A percentile compares a stretch with the other conserved stretches of the same genome.
These are phyloP conservation scores for Lethrus apterus DNA, from an alignment of 1,140 invertebrate genomes.

Conservation along the genomic window DNA sequence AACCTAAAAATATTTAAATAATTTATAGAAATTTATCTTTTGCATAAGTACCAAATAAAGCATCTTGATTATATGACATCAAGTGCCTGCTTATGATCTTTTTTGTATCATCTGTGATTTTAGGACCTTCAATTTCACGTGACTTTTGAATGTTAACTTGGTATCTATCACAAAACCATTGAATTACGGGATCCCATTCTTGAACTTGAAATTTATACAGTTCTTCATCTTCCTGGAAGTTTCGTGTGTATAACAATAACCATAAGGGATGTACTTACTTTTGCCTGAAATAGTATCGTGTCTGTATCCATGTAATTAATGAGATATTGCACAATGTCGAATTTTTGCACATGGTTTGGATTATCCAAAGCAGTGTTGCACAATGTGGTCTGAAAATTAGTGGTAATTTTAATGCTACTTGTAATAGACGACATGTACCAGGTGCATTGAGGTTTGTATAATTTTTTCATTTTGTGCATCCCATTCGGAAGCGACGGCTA, in stretches of 20 bases:
- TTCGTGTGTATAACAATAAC: conserved; percentile 7
- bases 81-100: conserved; percentile 63
- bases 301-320: conserved; percentile 82
- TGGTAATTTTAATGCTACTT: conserved; percentile 17
- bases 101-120: conserved; percentile 58
- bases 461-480: conserved; percentile 75
- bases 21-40: conserved; percentile 11
- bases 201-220: conserved; percentile 66
- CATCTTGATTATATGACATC: conserved; percentile 56
- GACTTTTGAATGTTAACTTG: conserved; percentile 65
- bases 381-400: conserved; percentile 64
- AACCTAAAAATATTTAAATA: conserved; percentile 53
- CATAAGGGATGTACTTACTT: conserved; percentile 48
- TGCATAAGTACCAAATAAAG: conserved; percentile 12
- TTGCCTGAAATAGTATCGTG: conserved; percentile 71
- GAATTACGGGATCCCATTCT: conserved; percentile 82
- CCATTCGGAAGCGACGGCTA: conserved; percentile 90
- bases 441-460: conserved; percentile 74
- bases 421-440: conserved; percentile 50
- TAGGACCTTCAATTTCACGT: conserved; percentile 56
- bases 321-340: conserved; percentile 69
- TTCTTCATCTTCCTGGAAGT: conserved; percentile 58
- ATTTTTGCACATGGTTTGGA: conserved; percentile 70
- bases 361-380: conserved; percentile 89
- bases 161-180: conserved; percentile 81